Conservation (phyloP, 1,140 invertebrate genomes). For the Drosophila sucinea region DNA sequence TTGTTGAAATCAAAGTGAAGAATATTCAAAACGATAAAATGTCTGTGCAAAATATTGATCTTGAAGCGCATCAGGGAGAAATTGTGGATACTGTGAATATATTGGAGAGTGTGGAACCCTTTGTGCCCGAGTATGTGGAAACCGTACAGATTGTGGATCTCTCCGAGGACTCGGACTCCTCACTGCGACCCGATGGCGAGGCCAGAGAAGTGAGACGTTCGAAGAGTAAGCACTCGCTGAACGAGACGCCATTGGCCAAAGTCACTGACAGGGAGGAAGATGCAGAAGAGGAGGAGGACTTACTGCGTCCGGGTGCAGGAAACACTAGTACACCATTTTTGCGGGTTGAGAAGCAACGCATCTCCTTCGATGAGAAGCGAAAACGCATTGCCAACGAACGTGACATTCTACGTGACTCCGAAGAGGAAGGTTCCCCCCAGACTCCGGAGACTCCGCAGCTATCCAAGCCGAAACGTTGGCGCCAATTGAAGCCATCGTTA, state of each 20-base stretch:
- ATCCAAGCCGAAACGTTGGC: constrained; percentile 59
- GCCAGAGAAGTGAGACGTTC: constrained; percentile 63
- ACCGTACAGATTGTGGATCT: constrained; percentile 82
- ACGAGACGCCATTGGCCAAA: constrained; percentile 35
- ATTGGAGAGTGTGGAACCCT: constrained; percentile 76
- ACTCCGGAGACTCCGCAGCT: constrained; percentile 29
- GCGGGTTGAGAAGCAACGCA: constrained; percentile 76
- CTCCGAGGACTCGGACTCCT: constrained; percentile 78
- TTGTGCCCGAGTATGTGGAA: constrained; percentile 81
- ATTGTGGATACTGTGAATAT: constrained; percentile 81
- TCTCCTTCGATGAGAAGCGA: constrained; percentile 81
- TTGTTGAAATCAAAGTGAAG: constrained; percentile 77
- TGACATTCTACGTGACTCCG: constrained; percentile 76
- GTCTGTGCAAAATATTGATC: constrained; percentile 75
- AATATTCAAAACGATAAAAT: constrained; percentile 81
- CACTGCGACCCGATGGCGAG: constrained; percentile 56
- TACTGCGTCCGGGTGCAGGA: constrained; percentile 53
- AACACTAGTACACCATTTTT: constrained; percentile 74
- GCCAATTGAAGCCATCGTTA: constrained; percentile 65
- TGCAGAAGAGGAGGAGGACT: constrained; percentile 35
- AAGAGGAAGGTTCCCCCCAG: constrained; percentile 62
- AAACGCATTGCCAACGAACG: constrained; percentile 77
- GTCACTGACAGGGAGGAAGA: constrained; percentile 24
- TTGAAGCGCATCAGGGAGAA: constrained; percentile 71
- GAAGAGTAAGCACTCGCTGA: constrained; percentile 70